Conservation (phyloP, 2,113 vertebrate genomes). For the Hippocampus guttulatus region DNA sequence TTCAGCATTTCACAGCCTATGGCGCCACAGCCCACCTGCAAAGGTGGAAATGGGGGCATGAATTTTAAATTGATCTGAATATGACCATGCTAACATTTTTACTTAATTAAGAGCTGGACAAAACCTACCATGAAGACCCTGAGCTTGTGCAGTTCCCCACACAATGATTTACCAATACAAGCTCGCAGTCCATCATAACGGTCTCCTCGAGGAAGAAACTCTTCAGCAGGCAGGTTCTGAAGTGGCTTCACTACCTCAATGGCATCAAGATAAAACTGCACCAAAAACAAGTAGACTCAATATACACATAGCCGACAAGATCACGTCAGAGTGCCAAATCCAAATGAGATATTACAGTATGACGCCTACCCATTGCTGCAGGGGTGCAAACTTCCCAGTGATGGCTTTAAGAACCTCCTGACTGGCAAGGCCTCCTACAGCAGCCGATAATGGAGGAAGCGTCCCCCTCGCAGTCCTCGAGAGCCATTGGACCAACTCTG, state of each 20-base stretch:
- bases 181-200: slow-evolving; percentile 89
- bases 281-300: not conserved
- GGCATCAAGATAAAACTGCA: slow-evolving; percentile 88
- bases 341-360: not conserved
- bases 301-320: not conserved
- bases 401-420: slow-evolving; percentile 96
- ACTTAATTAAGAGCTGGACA: slow-evolving; percentile 18
- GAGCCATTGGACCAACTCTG: slow-evolving; percentile 78
- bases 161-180: slow-evolving; percentile 87
- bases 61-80: not conserved
- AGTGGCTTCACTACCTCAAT: slow-evolving; percentile 80
- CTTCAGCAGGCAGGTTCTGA: slow-evolving; percentile 75
- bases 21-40: slow-evolving; percentile 92
- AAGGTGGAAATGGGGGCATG: not conserved
- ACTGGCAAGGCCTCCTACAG: slow-evolving; percentile 88
- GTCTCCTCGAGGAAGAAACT: slow-evolving; percentile 88
- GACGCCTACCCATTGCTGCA: slow-evolving; percentile 91
- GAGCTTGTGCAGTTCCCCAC: slow-evolving; percentile 83
- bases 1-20: slow-evolving; percentile 99
- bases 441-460: slow-evolving; percentile 85
- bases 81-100: not conserved
- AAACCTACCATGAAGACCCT: slow-evolving; percentile 89
- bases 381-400: slow-evolving; percentile 94
- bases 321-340: not conserved
- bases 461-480: slow-evolving; percentile 84